Evolutionary conservation across 1,140 invertebrate species (phyloP).

Genomic region (Pseudomyrmex cubaensis): DNA sequence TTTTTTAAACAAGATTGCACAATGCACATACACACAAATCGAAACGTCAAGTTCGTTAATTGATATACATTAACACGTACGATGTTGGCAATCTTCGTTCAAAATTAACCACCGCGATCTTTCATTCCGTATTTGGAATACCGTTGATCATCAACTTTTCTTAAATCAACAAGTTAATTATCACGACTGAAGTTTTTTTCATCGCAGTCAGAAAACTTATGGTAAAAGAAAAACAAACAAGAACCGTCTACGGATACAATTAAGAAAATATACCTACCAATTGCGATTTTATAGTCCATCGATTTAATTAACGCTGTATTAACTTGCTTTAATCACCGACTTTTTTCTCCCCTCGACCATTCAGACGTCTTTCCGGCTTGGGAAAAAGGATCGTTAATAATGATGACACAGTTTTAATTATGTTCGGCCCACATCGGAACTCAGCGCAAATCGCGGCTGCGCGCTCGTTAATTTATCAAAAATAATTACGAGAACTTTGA

Average conservation of each 20-base stretch:
- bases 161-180: slow-evolving; percentile 58
- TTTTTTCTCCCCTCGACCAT: neutral
- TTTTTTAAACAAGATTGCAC: neutral
- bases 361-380: neutral
- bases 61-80: neutral
- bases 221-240: slow-evolving; percentile 13
- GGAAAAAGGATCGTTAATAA: slow-evolving; percentile 48
- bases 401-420: slow-evolving; percentile 65
- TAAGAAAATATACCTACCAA: slow-evolving; percentile 65
- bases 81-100: neutral
- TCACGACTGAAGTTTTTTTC: slow-evolving; percentile 41
- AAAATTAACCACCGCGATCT: slow-evolving; percentile 9
- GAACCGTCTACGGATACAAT: slow-evolving; percentile 64
- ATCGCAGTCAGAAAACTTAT: neutral
- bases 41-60: neutral
- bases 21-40: neutral
- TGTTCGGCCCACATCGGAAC: slow-evolving; percentile 15
- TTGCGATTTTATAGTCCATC: slow-evolving; percentile 65
- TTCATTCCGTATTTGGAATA: slow-evolving; percentile 16
- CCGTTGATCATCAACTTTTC: neutral
- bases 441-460: slow-evolving; percentile 38
- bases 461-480: slow-evolving; percentile 51
- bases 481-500: slow-evolving; percentile 56
- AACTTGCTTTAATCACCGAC: slow-evolving; percentile 70
- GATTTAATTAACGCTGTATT: slow-evolving; percentile 75